Percentiles rank a stretch among this genome's conserved stretches.
Evolutionary conservation across 2,113 vertebrate genomes (phyloP).

Genomic region (Oryzias javanicus): DNA sequence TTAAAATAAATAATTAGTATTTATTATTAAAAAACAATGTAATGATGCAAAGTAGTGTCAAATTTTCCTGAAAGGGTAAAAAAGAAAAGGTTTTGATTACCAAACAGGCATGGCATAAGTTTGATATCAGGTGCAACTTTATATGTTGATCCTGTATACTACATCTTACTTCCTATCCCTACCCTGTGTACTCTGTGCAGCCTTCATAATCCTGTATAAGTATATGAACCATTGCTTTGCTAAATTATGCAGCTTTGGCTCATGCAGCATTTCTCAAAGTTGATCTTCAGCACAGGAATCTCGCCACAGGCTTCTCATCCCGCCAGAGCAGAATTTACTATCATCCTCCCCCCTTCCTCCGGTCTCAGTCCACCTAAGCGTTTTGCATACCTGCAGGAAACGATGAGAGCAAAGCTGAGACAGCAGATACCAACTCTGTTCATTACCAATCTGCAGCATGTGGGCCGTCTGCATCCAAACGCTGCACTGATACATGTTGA

Average conservation of each 20-base stretch:
- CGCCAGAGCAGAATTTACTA: neutral
- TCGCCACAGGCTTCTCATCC: neutral
- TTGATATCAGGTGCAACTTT: too few relatives aligned
- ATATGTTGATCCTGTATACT: too few relatives aligned
- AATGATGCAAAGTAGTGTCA: too few relatives aligned
- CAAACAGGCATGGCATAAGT: too few relatives aligned
- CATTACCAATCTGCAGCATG: neutral
- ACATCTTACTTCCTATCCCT: too few relatives aligned
- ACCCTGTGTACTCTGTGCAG: too few relatives aligned
- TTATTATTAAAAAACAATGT: too few relatives aligned
- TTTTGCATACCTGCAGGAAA: slow-evolving; percentile 11
- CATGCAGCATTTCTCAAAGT: slow-evolving; percentile 9
- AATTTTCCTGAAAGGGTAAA: too few relatives aligned
- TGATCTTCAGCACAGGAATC: neutral
- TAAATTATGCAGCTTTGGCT: neutral
- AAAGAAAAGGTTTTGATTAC: too few relatives aligned
- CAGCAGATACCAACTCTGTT: neutral
- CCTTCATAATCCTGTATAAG: too few relatives aligned
- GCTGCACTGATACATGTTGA: slow-evolving; percentile 1
- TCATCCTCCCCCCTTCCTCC: neutral
- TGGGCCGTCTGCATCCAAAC: slow-evolving; percentile 1
- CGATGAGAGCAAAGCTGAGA: slow-evolving; percentile 2
- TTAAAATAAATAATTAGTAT: too few relatives aligned
- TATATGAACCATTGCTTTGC: neutral
- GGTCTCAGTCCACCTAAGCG: neutral